Percentiles rank a stretch among this genome's conserved stretches.
Evolutionary conservation across 2,113 vertebrate species (phyloP).

Genomic region (Pomatorhinus ruficollis): DNA sequence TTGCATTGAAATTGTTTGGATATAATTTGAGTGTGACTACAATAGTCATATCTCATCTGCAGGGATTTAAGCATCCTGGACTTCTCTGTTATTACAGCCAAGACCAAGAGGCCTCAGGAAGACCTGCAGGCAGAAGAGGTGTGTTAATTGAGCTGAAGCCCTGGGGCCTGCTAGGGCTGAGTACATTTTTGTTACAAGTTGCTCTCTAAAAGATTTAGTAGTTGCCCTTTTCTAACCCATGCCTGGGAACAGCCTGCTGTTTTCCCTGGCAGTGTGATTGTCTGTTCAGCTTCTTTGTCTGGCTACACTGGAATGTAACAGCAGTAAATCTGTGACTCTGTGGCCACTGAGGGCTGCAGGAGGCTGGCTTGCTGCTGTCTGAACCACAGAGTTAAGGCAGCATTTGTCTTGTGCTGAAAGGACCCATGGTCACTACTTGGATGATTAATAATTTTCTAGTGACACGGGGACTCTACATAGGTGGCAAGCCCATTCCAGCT

Average conservation of each 20-base stretch:
- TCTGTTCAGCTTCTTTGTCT: neutral
- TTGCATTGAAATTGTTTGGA: neutral
- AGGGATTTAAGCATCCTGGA: neutral
- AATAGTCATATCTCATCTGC: neutral
- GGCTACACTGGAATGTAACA: neutral
- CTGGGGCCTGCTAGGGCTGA: neutral
- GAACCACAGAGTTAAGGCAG: neutral
- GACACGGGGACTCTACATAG: accelerated
- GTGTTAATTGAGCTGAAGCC: neutral
- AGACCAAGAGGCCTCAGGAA: neutral
- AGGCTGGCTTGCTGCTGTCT: neutral
- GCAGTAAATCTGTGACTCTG: neutral
- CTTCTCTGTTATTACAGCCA: neutral
- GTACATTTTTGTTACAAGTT: neutral
- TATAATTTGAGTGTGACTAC: neutral
- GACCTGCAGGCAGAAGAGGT: neutral
- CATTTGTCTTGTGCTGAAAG: neutral
- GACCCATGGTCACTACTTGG: accelerated
- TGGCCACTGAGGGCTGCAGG: neutral
- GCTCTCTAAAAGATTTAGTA: neutral
- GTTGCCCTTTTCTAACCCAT: neutral
- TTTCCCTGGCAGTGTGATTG: neutral
- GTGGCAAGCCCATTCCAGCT: neutral
- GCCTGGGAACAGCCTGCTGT: neutral
- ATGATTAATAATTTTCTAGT: neutral